These are phyloP conservation scores for Ophion obscuratus DNA, from an alignment of 2,888 invertebrate genomes.

Conservation along the genomic window DNA sequence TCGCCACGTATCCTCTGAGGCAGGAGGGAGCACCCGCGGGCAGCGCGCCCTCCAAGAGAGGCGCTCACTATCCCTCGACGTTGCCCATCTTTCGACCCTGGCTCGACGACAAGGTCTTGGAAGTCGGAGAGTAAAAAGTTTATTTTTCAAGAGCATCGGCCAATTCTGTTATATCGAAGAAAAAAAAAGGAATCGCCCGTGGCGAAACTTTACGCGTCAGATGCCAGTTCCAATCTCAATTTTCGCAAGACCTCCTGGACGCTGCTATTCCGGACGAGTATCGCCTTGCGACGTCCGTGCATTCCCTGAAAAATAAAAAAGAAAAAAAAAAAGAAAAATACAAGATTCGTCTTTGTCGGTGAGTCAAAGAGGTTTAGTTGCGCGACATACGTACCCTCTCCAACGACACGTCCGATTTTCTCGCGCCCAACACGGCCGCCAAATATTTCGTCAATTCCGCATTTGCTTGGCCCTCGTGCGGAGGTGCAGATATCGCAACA, in stretches of 20 bases:
- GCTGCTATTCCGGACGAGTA: conserved; percentile 85
- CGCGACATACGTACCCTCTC: conserved; percentile 85
- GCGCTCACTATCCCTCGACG: conserved; percentile 96
- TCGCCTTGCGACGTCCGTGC: conserved; percentile 86
- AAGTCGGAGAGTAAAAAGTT: conserved; percentile 80
- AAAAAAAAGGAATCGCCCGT: background rate
- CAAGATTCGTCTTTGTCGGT: background rate
- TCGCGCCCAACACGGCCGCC: conserved; percentile 88
- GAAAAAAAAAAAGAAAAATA: conserved; percentile 62
- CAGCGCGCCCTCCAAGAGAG: conserved; percentile 89
- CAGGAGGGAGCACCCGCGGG: conserved; percentile 87
- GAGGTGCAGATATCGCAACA: conserved; percentile 92
- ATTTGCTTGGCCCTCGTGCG: conserved; percentile 93
- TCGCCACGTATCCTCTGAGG: conserved; percentile 95
- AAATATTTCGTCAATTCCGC: conserved; percentile 90
- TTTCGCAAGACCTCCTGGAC: conserved; percentile 84
- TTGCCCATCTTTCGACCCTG: conserved; percentile 96
- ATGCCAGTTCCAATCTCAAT: conserved; percentile 81
- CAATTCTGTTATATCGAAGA: background rate
- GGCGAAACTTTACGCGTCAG: conserved; percentile 28
- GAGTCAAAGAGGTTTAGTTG: background rate
- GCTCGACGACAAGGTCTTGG: conserved; percentile 90
- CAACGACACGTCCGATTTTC: conserved; percentile 89
- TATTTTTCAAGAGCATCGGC: background rate
- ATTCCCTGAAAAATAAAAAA: conserved; percentile 84